Evolutionary conservation across 2,113 vertebrate genomes (phyloP).

Genomic region (Myotis yumanensis): DNA sequence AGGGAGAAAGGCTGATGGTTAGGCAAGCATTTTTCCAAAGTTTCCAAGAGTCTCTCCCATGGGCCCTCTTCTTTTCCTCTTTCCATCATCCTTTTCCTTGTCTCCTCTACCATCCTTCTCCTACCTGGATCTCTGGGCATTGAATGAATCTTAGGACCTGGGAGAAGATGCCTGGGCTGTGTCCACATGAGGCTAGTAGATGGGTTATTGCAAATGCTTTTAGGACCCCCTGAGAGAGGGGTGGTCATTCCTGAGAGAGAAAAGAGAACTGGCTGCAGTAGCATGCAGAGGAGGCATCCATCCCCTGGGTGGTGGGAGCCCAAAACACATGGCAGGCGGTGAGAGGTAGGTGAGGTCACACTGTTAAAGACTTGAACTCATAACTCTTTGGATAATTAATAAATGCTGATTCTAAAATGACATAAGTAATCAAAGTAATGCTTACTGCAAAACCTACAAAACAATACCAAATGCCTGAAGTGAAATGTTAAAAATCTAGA

Average conservation of each 20-base stretch:
- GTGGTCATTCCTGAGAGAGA: background rate
- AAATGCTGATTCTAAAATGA: background rate
- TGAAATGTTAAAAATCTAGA: background rate
- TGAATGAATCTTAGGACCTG: background rate
- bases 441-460: slow-evolving; percentile 8
- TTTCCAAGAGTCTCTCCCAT: background rate
- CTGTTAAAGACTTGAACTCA: background rate
- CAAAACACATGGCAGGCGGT: accelerated
- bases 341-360: background rate
- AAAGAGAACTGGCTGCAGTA: background rate
- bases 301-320: too few species aligned
- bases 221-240: background rate
- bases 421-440: background rate
- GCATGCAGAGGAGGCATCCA: accelerated
- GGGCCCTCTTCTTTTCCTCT: background rate
- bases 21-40: background rate
- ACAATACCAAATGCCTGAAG: background rate
- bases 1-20: background rate
- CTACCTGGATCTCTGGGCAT: background rate
- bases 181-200: background rate
- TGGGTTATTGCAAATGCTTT: background rate
- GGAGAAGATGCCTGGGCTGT: background rate
- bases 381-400: background rate
- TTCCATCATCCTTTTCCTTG: background rate
- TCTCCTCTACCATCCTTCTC: background rate